These are phyloP conservation scores for Apamea anceps DNA, from an alignment of 2,888 invertebrate species.

Conservation along the genomic window DNA sequence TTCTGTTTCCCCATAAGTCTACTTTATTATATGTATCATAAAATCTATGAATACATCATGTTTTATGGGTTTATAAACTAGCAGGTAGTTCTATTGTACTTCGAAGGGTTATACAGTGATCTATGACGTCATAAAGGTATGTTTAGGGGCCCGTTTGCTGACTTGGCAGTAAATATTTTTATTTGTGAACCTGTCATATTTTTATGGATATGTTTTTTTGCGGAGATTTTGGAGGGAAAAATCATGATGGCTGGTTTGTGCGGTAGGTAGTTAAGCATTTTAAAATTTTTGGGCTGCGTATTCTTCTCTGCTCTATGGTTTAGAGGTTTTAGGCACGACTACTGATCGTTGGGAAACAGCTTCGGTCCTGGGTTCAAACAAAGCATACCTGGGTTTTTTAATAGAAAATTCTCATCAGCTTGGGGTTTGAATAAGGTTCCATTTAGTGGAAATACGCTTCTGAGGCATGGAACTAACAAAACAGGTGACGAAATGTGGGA, in stretches of 20 bases:
- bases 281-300: not conserved
- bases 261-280: not conserved
- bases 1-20: not conserved
- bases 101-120: slow-evolving; percentile 71
- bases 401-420: not conserved
- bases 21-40: slow-evolving; percentile 63
- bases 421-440: too few relatives aligned
- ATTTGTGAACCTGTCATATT: slow-evolving; percentile 49
- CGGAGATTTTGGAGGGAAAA: not conserved
- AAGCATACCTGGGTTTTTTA: not conserved
- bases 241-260: not conserved
- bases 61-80: slow-evolving; percentile 71
- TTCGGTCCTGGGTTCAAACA: not conserved
- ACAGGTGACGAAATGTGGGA: too few relatives aligned
- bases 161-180: slow-evolving; percentile 61
- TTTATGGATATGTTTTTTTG: slow-evolving; percentile 36
- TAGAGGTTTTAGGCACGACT: not conserved
- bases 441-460: not conserved
- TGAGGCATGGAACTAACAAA: not conserved
- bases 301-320: not conserved
- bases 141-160: slow-evolving; percentile 67
- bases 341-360: not conserved
- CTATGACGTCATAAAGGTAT: slow-evolving; percentile 70
- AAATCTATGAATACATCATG: slow-evolving; percentile 70
- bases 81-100: slow-evolving; percentile 66